Conservation (phyloP, 2,888 invertebrate genomes). For the Fabriciana adippe region DNA sequence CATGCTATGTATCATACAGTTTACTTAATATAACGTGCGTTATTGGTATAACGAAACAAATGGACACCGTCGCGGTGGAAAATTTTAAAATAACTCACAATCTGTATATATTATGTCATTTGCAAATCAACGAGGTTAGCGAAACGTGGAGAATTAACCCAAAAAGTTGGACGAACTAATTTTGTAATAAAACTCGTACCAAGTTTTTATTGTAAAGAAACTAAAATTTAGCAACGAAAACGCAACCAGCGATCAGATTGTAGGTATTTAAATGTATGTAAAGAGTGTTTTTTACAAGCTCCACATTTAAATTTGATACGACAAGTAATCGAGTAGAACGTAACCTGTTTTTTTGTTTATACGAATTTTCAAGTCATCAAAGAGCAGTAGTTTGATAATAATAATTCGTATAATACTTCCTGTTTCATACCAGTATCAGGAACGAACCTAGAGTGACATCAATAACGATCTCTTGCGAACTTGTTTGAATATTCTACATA, state of each 20-base stretch:
- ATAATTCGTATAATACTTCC: constrained; percentile 38
- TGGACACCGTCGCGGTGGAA: constrained; percentile 2
- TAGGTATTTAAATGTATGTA: constrained; percentile 8
- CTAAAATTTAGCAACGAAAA: background rate
- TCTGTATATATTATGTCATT: constrained; percentile 15
- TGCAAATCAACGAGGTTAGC: constrained; percentile 25
- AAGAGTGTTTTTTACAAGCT: constrained; percentile 18
- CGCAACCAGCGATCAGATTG: background rate
- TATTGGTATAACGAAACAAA: background rate
- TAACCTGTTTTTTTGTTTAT: constrained; percentile 34
- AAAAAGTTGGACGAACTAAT: constrained; percentile 20
- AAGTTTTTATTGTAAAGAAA: constrained; percentile 8
- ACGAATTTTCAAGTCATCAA: constrained; percentile 35
- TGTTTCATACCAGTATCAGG: constrained; percentile 35
- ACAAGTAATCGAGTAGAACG: constrained; percentile 29
- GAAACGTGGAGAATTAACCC: constrained; percentile 23
- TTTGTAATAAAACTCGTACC: constrained; percentile 3
- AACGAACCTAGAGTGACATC: constrained; percentile 35
- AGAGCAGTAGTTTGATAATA: constrained; percentile 43
- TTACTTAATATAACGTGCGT: constrained; percentile 3
- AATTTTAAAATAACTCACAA: constrained; percentile 10
- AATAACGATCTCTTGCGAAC: constrained; percentile 23
- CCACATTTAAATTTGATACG: constrained; percentile 24
- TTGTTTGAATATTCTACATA: constrained; percentile 11
- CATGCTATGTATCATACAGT: constrained; percentile 6